Percentiles rank a stretch among this genome's conserved stretches.
Conservation (phyloP, 2,113 vertebrate species). For the Marcusenius ussheri region DNA sequence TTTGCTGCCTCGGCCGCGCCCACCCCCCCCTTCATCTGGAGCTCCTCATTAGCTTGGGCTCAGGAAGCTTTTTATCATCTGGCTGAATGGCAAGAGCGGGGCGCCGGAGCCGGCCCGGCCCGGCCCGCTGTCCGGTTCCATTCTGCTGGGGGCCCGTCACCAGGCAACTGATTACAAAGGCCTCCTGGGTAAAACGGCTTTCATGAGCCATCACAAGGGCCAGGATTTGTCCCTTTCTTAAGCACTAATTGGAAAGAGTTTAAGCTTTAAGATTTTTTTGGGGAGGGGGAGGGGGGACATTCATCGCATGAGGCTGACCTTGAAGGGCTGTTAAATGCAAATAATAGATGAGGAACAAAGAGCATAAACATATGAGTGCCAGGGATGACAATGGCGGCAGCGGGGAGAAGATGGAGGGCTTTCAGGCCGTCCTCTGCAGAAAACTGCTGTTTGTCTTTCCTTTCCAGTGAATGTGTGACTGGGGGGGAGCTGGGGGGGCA, state of each 20-base stretch:
- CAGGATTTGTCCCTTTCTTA: slow-evolving; percentile 55
- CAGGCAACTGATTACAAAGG: slow-evolving; percentile 60
- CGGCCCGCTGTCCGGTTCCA: slow-evolving; percentile 34
- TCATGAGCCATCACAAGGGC: slow-evolving; percentile 54
- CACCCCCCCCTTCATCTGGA: slow-evolving; percentile 26
- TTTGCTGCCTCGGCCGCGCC: slow-evolving; percentile 42
- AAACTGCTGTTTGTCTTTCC: neutral
- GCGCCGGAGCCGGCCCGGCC: slow-evolving; percentile 42
- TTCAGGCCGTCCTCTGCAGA: neutral
- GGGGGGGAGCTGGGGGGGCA: neutral
- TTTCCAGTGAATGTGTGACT: slow-evolving; percentile 4
- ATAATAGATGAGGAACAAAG: slow-evolving; percentile 1
- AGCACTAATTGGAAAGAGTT: slow-evolving; percentile 57
- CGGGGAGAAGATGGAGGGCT: neutral
- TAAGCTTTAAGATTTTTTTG: slow-evolving; percentile 49
- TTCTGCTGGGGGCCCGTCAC: slow-evolving; percentile 47
- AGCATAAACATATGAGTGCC: neutral
- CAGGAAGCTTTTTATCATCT: slow-evolving; percentile 68
- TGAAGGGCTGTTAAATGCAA: slow-evolving; percentile 22
- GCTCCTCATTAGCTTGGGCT: slow-evolving; percentile 59
- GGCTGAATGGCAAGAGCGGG: slow-evolving; percentile 54
- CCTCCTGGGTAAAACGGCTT: slow-evolving; percentile 53
- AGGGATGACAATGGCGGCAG: neutral
- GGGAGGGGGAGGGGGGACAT: slow-evolving; percentile 16
- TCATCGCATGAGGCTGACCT: slow-evolving; percentile 15